Percentiles rank a stretch among this genome's conserved stretches.
Conservation (phyloP, 1,140 invertebrate species). For the Drosophila kanapiae region DNA sequence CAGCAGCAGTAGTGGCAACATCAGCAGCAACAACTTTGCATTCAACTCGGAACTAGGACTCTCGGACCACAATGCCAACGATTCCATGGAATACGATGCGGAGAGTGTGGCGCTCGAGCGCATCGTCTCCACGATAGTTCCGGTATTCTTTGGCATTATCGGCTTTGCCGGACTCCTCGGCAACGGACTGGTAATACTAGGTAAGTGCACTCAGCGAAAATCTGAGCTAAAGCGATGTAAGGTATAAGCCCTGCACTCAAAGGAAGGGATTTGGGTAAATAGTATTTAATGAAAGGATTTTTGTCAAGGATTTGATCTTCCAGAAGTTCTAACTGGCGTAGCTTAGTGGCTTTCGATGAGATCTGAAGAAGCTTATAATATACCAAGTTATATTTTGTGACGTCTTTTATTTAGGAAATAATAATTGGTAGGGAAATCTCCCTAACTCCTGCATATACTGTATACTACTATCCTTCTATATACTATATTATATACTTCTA, state of each 20-base stretch:
- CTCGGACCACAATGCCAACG: conserved; percentile 31
- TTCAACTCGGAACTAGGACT: conserved; percentile 4
- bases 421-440: no score
- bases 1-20: conserved; percentile 6
- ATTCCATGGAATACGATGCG: conserved; percentile 41
- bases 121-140: conserved; percentile 43
- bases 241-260: neutral
- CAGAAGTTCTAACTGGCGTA: no score
- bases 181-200: conserved; percentile 93
- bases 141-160: conserved; percentile 42
- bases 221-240: neutral
- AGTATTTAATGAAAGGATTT: no score
- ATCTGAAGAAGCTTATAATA: no score
- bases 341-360: no score
- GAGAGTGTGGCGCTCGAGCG: conserved; percentile 37
- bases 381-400: no score
- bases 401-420: neutral
- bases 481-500: no score
- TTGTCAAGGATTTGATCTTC: no score
- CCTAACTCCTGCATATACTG: no score
- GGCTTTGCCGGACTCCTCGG: conserved; percentile 95
- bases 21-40: conserved; percentile 12
- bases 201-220: conserved; percentile 54
- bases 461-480: no score
- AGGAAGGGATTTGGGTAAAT: neutral